A percentile compares a stretch with the other conserved stretches of the same genome.
phyloP scores from a whole-genome alignment of 2,113 vertebrate species.

The Caracal caracal region DNA sequence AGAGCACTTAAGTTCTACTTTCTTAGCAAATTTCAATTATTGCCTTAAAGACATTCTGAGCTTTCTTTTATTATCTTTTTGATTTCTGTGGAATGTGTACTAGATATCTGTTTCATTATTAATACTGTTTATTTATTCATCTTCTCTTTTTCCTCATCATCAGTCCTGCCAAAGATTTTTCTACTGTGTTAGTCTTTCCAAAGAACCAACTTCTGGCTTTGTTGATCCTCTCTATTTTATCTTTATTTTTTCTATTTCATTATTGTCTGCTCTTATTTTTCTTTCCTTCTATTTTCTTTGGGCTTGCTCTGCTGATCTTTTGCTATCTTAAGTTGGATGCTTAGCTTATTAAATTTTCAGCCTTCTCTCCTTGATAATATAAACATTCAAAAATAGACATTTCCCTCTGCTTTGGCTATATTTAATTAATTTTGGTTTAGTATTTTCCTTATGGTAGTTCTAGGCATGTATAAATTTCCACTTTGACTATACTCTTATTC shows the following conservation, averaged over 20 bases:
- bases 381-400: conserved; percentile 44
- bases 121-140: conserved; percentile 35
- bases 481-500: conserved; percentile 24
- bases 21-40: background rate
- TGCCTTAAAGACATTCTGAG: background rate
- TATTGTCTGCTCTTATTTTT: conserved; percentile 51
- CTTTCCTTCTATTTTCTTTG: conserved; percentile 53
- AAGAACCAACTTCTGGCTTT: background rate
- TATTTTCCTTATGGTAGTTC: conserved; percentile 13
- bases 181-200: conserved; percentile 36
- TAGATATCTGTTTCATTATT: conserved; percentile 5
- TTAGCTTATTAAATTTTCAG: conserved; percentile 48
- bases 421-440: conserved; percentile 7
- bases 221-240: conserved; percentile 36
- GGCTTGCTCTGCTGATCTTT: background rate
- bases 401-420: background rate
- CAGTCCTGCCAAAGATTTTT: conserved; percentile 14
- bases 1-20: background rate
- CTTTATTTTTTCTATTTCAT: conserved; percentile 24
- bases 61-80: background rate
- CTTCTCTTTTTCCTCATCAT: conserved; percentile 18
- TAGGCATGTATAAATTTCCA: conserved; percentile 40
- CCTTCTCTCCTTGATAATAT: background rate
- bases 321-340: conserved; percentile 23
- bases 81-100: conserved; percentile 27